These are phyloP conservation scores for Thomomys bottae DNA, from an alignment of 2,113 vertebrate species.

Conservation along the genomic window DNA sequence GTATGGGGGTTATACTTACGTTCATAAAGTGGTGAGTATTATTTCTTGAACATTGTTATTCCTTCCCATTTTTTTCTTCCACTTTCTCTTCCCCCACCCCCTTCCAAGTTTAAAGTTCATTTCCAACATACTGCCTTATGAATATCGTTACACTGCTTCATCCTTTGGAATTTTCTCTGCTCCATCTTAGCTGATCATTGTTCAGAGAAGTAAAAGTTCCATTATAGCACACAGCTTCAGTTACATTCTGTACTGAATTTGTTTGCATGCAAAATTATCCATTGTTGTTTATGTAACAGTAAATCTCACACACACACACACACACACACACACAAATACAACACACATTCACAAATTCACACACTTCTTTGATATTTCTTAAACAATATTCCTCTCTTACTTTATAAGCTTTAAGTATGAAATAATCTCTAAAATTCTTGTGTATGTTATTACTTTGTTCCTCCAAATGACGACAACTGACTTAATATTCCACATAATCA, in stretches of 20 bases:
- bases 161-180: constrained; percentile 65
- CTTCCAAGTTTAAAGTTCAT: too few relatives aligned
- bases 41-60: too few relatives aligned
- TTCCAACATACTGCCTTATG: too few relatives aligned
- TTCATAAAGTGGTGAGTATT: too few relatives aligned
- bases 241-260: constrained; percentile 51
- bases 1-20: too few relatives aligned
- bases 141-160: too few relatives aligned
- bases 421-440: background rate
- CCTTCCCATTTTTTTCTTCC: too few relatives aligned
- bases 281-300: constrained; percentile 32
- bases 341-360: background rate
- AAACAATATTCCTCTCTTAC: background rate
- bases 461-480: constrained; percentile 4
- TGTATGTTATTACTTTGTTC: background rate
- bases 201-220: constrained; percentile 60
- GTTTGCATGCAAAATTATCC: constrained; percentile 46
- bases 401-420: constrained; percentile 21
- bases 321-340: background rate
- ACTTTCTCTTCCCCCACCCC: too few relatives aligned
- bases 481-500: background rate
- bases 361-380: constrained; percentile 34
- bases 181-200: constrained; percentile 74
- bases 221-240: constrained; percentile 64
- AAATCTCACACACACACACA: background rate